These are phyloP conservation scores for Riparia riparia DNA, from an alignment of 2,113 vertebrate species.

Conservation along the genomic window DNA sequence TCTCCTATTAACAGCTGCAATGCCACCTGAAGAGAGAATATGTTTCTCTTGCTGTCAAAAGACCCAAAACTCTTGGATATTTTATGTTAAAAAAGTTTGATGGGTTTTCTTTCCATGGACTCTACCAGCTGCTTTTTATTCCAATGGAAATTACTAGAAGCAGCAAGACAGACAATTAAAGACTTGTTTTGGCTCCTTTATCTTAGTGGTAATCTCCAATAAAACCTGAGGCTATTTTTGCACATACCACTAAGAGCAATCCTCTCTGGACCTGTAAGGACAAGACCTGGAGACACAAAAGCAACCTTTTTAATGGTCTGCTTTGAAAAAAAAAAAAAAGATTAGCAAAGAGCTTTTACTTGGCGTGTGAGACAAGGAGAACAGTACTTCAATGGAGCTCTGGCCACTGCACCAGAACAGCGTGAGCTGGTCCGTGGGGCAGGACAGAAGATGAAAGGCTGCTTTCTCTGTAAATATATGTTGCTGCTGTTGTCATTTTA, in stretches of 20 bases:
- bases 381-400: neutral
- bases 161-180: neutral
- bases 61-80: neutral
- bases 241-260: neutral
- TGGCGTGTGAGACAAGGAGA: neutral
- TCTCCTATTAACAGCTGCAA: neutral
- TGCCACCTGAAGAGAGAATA: neutral
- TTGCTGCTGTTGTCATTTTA: neutral
- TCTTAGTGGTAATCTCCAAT: neutral
- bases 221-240: slow-evolving; percentile 28
- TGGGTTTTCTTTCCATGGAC: neutral
- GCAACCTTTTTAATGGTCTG: neutral
- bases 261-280: neutral
- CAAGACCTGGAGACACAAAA: neutral
- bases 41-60: neutral
- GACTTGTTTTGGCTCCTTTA: neutral
- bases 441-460: neutral
- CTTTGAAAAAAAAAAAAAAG: neutral
- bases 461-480: neutral
- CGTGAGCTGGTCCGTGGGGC: neutral
- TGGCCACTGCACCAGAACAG: neutral
- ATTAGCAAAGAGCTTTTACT: neutral
- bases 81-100: neutral
- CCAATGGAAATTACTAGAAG: neutral
- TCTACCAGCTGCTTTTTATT: neutral